A percentile compares a stretch with the other conserved stretches of the same genome.
These are phyloP conservation scores for Orcinus orca DNA, from an alignment of 2,113 vertebrate species.

Conservation along the genomic window DNA sequence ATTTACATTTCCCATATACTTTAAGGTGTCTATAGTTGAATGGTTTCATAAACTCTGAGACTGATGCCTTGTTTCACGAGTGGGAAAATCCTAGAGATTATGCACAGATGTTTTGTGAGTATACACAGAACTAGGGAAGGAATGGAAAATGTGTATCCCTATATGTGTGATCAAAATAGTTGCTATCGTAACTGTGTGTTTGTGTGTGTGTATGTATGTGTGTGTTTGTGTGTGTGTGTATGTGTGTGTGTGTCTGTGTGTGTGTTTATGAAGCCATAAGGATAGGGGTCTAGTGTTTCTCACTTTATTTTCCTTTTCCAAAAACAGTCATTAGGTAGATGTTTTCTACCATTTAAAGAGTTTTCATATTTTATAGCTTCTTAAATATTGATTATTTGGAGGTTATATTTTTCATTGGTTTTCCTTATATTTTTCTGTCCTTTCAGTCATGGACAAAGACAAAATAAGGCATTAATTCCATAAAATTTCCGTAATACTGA, in stretches of 20 bases:
- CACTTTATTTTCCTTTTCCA: background rate
- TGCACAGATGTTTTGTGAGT: background rate
- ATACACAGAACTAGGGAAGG: background rate
- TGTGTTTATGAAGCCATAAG: background rate
- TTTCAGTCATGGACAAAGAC: background rate
- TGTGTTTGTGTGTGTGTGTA: background rate
- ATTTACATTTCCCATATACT: background rate
- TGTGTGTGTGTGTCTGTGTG: background rate
- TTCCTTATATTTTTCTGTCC: background rate
- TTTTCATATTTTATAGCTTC: background rate
- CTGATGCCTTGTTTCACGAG: constrained; percentile 17
- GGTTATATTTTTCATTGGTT: background rate
- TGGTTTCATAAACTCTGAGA: constrained; percentile 20
- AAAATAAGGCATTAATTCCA: constrained; percentile 1
- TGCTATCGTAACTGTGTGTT: background rate
- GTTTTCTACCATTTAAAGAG: background rate
- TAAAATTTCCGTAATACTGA: background rate
- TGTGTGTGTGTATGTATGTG: background rate
- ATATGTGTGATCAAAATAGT: background rate
- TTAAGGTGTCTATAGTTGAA: background rate
- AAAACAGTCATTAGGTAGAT: background rate
- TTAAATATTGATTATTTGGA: background rate
- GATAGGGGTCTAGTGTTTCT: background rate
- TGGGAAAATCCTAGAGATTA: background rate
- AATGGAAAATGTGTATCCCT: background rate